A percentile compares a stretch with the other conserved stretches of the same genome.
Conservation (phyloP, 2,797 vertebrate genomes). For the Mastacembelus armatus region DNA sequence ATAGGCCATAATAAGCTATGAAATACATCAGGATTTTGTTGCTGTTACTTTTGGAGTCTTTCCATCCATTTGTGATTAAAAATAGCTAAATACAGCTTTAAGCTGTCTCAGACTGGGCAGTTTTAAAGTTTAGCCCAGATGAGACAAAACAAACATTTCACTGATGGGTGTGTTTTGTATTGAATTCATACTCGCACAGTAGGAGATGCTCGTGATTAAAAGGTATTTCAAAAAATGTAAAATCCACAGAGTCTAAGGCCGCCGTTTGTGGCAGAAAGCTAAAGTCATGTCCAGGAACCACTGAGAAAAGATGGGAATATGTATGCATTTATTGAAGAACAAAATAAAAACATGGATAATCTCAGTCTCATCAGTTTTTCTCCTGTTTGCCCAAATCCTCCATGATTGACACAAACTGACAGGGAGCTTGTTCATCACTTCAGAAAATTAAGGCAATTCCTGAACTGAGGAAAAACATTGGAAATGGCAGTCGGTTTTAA, state of each 20-base stretch:
- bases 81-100: slow-evolving; percentile 31
- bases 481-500: slow-evolving; percentile 82
- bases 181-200: slow-evolving; percentile 32
- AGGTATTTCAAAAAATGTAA: slow-evolving; percentile 12
- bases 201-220: slow-evolving; percentile 31
- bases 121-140: slow-evolving; percentile 2
- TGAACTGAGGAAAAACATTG: slow-evolving; percentile 81
- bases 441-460: slow-evolving; percentile 86
- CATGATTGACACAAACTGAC: slow-evolving; percentile 50
- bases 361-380: slow-evolving; percentile 38
- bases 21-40: slow-evolving; percentile 18
- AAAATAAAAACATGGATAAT: slow-evolving; percentile 78
- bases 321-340: slow-evolving; percentile 65
- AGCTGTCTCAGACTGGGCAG: slow-evolving; percentile 11
- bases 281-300: slow-evolving; percentile 64
- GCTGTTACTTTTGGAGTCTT: slow-evolving; percentile 7
- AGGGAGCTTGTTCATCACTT: slow-evolving; percentile 66
- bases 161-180: slow-evolving; percentile 17
- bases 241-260: slow-evolving; percentile 61
- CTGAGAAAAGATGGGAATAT: slow-evolving; percentile 61
- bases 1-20: slow-evolving; percentile 8
- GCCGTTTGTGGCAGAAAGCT: slow-evolving; percentile 55
- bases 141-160: slow-evolving; percentile 19
- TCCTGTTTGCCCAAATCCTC: slow-evolving; percentile 39
- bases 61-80: slow-evolving; percentile 29